phyloP scores from a whole-genome alignment of 2,113 vertebrate species.

The Fulica atra region DNA sequence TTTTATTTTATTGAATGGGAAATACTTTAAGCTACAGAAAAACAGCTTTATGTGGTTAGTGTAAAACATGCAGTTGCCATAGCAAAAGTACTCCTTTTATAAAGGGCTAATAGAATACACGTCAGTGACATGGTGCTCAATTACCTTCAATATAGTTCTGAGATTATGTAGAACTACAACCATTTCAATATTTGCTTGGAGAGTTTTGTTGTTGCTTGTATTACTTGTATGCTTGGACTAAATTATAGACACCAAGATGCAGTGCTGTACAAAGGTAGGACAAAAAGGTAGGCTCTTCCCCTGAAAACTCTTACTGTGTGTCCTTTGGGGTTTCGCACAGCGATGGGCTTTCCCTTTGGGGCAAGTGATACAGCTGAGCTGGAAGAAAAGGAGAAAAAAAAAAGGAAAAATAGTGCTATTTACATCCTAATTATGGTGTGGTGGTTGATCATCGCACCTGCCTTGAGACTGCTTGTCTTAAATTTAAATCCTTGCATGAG shows the following conservation, averaged over 20 bases:
- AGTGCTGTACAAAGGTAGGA: background rate
- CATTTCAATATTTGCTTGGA: background rate
- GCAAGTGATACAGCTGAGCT: background rate
- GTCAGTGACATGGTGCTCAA: accelerated
- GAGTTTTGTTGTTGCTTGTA: background rate
- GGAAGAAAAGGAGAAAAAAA: background rate
- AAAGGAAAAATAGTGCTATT: background rate
- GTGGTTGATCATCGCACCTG: background rate
- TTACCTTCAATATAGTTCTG: background rate
- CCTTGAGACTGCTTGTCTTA: background rate
- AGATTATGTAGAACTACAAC: background rate
- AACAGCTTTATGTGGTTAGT: background rate
- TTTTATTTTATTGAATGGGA: background rate
- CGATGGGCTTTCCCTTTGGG: background rate
- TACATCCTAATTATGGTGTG: background rate
- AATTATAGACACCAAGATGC: background rate
- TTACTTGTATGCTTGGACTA: background rate
- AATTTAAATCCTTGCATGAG: background rate
- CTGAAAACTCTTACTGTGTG: background rate
- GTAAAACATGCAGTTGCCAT: background rate
- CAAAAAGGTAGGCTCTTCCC: background rate
- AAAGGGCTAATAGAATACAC: background rate
- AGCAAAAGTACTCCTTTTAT: background rate
- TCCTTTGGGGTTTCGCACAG: background rate
- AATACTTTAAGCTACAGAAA: background rate